Evolutionary conservation across 1,140 invertebrate genomes (phyloP).

Genomic region (Apolygus lucorum): DNA sequence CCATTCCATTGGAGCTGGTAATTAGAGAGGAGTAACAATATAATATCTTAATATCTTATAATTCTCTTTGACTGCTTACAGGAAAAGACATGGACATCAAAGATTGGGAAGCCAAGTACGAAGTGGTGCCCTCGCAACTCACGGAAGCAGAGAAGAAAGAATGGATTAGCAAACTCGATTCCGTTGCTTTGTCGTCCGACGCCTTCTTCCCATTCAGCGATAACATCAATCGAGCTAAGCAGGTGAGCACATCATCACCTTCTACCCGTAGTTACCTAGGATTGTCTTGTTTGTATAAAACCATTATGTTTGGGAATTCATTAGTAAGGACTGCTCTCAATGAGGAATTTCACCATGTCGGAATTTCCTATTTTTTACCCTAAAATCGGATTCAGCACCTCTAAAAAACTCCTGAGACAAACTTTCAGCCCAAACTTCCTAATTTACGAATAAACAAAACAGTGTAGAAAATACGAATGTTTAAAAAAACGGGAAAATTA

Average conservation of each 20-base stretch:
- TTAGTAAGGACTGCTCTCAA: too few species aligned
- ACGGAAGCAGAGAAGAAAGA: conserved; percentile 60
- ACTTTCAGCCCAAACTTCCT: too few species aligned
- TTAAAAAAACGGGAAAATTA: too few species aligned
- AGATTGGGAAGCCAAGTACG: conserved; percentile 61
- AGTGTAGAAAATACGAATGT: too few species aligned
- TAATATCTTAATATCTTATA: conserved; percentile 1
- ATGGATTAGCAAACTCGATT: conserved; percentile 71
- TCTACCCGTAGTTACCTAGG: too few species aligned
- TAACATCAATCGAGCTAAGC: conserved; percentile 86
- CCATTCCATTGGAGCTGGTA: not conserved
- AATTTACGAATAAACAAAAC: too few species aligned
- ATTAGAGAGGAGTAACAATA: not conserved
- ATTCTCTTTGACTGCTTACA: conserved; percentile 38
- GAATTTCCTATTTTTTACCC: too few species aligned
- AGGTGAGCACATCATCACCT: conserved; percentile 63
- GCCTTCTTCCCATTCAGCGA: conserved; percentile 98
- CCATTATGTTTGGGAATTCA: too few species aligned
- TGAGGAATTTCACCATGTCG: too few species aligned
- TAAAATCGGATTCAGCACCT: too few species aligned
- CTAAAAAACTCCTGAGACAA: too few species aligned
- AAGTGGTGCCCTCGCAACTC: conserved; percentile 58
- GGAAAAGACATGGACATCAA: conserved; percentile 58
- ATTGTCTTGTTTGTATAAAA: too few species aligned
- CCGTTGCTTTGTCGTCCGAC: conserved; percentile 92